phyloP scores from a whole-genome alignment of 2,888 invertebrate species.

The Megamerina dolium region DNA sequence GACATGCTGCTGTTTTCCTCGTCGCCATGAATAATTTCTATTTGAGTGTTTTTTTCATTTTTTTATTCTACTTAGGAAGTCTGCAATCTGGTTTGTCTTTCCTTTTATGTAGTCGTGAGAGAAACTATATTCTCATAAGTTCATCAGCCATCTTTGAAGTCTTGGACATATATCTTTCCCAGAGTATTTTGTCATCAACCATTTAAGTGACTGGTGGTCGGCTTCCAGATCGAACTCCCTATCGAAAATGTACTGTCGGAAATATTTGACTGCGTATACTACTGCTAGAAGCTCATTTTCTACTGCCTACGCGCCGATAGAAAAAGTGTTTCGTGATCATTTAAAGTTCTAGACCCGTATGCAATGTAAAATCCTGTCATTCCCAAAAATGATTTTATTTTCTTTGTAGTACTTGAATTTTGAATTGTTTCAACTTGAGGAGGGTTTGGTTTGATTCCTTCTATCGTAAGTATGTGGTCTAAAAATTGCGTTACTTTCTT shows the following conservation, averaged over 20 bases:
- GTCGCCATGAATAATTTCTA: too few species aligned
- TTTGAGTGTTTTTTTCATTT: slow-evolving; percentile 13
- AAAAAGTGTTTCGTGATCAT: slow-evolving; percentile 2
- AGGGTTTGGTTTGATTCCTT: too few species aligned
- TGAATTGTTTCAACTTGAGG: slow-evolving; percentile 1
- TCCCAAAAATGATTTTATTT: too few species aligned
- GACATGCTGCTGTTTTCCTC: too few species aligned
- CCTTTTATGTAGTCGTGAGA: slow-evolving; percentile 19
- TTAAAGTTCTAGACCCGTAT: slow-evolving; percentile 5
- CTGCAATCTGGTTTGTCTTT: slow-evolving; percentile 18
- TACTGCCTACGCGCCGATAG: too few species aligned
- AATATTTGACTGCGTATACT: too few species aligned
- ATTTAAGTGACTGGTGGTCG: slow-evolving; percentile 21
- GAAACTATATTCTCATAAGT: slow-evolving; percentile 17
- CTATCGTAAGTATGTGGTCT: too few species aligned
- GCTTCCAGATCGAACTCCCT: slow-evolving; percentile 19
- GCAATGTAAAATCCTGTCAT: not conserved
- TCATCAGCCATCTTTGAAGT: slow-evolving; percentile 17
- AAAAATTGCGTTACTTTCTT: not conserved
- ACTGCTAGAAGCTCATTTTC: slow-evolving; percentile 6
- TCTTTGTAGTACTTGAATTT: not conserved
- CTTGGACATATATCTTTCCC: too few species aligned
- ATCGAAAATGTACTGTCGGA: slow-evolving; percentile 37
- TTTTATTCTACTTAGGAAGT: slow-evolving; percentile 20
- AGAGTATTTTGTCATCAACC: slow-evolving; percentile 16